Percentiles rank a stretch among this genome's conserved stretches.
Evolutionary conservation across 2,888 invertebrate genomes (phyloP).

Genomic region (Ennomos quercinarius): DNA sequence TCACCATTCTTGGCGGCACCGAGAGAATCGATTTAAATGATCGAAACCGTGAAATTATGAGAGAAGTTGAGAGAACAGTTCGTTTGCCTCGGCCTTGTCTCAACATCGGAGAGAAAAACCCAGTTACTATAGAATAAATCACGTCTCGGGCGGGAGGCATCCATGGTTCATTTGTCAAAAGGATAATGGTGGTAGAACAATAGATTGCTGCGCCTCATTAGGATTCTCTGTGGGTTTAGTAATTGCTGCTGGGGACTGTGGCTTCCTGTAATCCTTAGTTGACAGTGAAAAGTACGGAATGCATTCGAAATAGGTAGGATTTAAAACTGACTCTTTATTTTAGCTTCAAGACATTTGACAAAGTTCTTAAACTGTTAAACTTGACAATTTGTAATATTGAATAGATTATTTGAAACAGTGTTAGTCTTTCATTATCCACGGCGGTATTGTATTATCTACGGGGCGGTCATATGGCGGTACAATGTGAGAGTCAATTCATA

Average conservation of each 20-base stretch:
- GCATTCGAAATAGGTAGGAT: too few species aligned
- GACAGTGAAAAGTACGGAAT: constrained; percentile 6
- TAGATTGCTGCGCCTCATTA: constrained; percentile 35
- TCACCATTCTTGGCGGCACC: constrained; percentile 12
- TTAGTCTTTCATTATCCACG: too few species aligned
- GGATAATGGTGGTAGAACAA: constrained; percentile 35
- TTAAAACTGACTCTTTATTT: too few species aligned
- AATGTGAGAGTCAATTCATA: constrained; percentile 4
- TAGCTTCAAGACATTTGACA: too few species aligned
- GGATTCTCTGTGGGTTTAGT: constrained; percentile 24
- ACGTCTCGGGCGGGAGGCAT: constrained; percentile 15
- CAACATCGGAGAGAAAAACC: constrained; percentile 12
- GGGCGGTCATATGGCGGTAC: too few species aligned
- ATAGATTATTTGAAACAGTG: too few species aligned
- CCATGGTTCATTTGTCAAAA: constrained; percentile 32
- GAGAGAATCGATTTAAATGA: constrained; percentile 17
- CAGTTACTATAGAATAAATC: constrained; percentile 16
- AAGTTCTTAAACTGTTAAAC: too few species aligned
- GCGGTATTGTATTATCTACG: too few species aligned
- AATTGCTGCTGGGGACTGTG: constrained; percentile 15
- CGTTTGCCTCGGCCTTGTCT: constrained; percentile 28
- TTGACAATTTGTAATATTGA: too few species aligned
- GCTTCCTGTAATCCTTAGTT: constrained; percentile 22
- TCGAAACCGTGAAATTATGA: constrained; percentile 17
- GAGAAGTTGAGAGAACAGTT: constrained; percentile 12